Evolutionary conservation across 2,797 vertebrate genomes (phyloP), one percentile per base, ranked within the genome.

Genomic region (Oreortyx pictus): DNA sequence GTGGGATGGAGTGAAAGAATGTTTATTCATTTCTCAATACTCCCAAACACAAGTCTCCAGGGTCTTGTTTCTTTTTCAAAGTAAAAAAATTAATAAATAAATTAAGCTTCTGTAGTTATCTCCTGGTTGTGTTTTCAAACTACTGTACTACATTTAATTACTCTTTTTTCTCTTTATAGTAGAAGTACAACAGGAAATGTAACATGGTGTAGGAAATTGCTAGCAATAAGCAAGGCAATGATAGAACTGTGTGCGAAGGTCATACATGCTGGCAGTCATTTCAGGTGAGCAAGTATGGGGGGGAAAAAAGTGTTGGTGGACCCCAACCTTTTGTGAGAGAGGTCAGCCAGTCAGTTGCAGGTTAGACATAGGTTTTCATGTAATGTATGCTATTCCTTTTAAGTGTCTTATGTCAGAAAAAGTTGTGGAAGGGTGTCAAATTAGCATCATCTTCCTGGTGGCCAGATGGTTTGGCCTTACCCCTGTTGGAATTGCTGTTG

Each of bases 1-100:
- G 44, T 65, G 54, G 56, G 60, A 78, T 66, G 61, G 54, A 82
- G 57, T 33, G 68, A 65, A 77, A 86, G 23, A 52, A 82, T 86
- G 14, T 90, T 91, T 93, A 78, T 88, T 82, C 14, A 67, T 91
- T 89, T 85, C 65, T 89, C 65, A 46, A 2, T 62, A 33, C 7
- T 92, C 17, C n/a, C 29, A 47, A 93, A 23, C 7, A 54, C 9
- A 25, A 46, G 1, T 91, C 37, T 88, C 71, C 56, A 64, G 67
- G n/a, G n/a, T 16, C 2, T 0, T 17, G 2, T 70, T 86, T 67
- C 50, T 90, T 86, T 76, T 65, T 73, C 8, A 39, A 84, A 49
- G 43, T 86, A 88, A 15, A 50, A 41, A 41, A 39, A 39, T n/a
- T n/a, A n/a, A 15, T 49, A 50, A 33, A 41, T n/a, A 17, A 17